Evolutionary conservation across 2,888 invertebrate species (phyloP), one percentile per base, ranked within the genome.

Genomic region (Labia minor): DNA sequence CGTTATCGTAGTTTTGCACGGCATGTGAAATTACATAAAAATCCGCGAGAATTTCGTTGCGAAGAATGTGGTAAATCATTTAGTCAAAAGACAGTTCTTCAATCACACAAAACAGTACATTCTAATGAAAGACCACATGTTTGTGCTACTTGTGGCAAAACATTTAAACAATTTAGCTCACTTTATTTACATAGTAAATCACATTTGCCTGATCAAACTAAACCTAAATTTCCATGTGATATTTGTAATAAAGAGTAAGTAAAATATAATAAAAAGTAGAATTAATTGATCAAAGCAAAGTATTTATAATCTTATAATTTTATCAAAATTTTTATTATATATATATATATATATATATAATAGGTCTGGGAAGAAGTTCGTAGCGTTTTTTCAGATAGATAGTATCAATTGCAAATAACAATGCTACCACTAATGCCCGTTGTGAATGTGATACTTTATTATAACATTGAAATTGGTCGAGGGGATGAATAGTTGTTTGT

Each of bases 31-130:
- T 66, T 71, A 62, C 74, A 74, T 66, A 69, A 70, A 18, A 69
- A 72, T 67, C 71, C 72, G 21, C 72, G 71, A 33, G 72, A 72
- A 69, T 74, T 71, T 69, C 71, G 75, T 49, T 75, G 74, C 69
- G 72, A 73, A n/a, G 71, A 72, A 37, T 75, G 74, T 67, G 72
- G 72, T n/a, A 74, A 75, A 71, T 70, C 71, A 61, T 74, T 74
- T 70, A 70, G 71, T 19, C 73, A 73, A 67, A 74, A 72, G 68
- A 72, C 73, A 19, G 71, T 72, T 18, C 69, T 74, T 8, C 71
- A 71, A 66, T 70, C 73, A 10, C 74, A 74, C 67, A 71, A 70
- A 14, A 72, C 72, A n/a, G 74, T 75, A 4, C 74, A 74, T 69
- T 73, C 72, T 18, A 72, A 73, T 26, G 72, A 72, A 18, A 70